Conservation (phyloP, 2,113 vertebrate genomes). For the Halichoerus grypus region DNA sequence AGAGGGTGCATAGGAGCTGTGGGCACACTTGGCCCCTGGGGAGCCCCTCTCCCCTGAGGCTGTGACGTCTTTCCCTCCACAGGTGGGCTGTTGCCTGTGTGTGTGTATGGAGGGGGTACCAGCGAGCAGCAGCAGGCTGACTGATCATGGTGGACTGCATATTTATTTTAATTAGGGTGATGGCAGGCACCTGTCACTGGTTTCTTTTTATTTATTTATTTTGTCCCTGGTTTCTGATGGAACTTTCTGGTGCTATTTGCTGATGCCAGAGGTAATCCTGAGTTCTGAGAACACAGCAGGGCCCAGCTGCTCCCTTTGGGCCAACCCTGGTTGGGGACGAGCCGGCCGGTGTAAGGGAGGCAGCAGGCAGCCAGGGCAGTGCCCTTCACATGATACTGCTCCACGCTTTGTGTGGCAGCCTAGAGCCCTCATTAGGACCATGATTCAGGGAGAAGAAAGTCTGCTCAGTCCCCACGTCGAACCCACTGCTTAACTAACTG, state of each 20-base stretch:
- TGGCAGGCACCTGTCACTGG: slow-evolving; percentile 81
- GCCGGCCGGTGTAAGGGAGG: not conserved
- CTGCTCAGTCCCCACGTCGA: not conserved
- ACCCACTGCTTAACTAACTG: not conserved
- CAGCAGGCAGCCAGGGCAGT: not conserved
- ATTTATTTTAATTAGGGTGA: slow-evolving; percentile 85
- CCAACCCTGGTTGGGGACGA: slow-evolving; percentile 54
- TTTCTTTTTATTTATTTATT: slow-evolving; percentile 69
- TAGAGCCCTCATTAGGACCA: not conserved
- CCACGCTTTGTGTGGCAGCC: not conserved
- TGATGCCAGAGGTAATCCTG: slow-evolving; percentile 73
- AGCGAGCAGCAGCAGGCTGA: slow-evolving; percentile 65
- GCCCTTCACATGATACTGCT: not conserved
- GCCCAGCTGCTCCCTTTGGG: slow-evolving; percentile 80
- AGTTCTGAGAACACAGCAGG: slow-evolving; percentile 68
- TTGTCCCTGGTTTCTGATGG: slow-evolving; percentile 76
- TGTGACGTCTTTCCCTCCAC: slow-evolving; percentile 50
- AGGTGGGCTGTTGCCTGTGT: slow-evolving; percentile 59
- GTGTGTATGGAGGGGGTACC: slow-evolving; percentile 40
- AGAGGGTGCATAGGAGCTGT: not conserved
- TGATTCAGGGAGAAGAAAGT: not conserved
- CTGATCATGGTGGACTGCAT: slow-evolving; percentile 63
- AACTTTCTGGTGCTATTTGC: slow-evolving; percentile 74
- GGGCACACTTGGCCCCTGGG: not conserved
- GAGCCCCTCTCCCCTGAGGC: not conserved